Base-by-base conservation (phyloP, 2,888 invertebrate species). In the Dermolepida albohirtum region DNA sequence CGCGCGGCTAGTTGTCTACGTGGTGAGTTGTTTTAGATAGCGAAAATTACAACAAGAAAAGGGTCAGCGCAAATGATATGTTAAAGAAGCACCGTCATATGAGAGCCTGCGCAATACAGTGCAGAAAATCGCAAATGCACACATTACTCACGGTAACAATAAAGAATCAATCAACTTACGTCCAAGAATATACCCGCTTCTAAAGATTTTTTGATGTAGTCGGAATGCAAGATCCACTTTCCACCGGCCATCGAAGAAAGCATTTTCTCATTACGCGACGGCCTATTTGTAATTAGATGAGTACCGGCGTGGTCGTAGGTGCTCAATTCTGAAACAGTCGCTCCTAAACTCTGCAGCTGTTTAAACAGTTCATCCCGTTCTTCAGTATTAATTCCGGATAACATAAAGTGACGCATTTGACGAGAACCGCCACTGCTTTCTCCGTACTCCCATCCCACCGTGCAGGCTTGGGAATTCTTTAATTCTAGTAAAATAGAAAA, bases 221-320 rank as follows among this genome's bases (percentile, higher is more conserved):
- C 88, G 1, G 90, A 87, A 75, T 94, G 93, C n/a, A 97, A 82
- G 10, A 97, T 88, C 96, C 96, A 97, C 76, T 93, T 91, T 14
- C 97, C 97, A 0, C 93, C 88, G 0, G 97, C 96, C 69, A 97
- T 89, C 68, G 92, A 91, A 0, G 92, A 91, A 27, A 97, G 84
- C 84, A 93, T 89, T 84, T 96, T 96, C 85, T 97, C 97, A 78
- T 94, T 96, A 67, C 95, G 88, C 7, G 88, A 87, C 0, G 91
- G 90, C 76, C 89, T 89, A 50, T 90, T 86, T 74, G 93, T 92
- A 34, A 97, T 84, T 17, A 96, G 83, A 79, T 96, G 96, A 0
- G 94, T 93, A 59, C 89, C 88, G 0, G 82, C 81, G 0, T 86
- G 82, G 78, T 94, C 91, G 77, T 87, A 92, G 73, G 73, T 76